These are phyloP conservation scores for Alligator sinensis DNA, from an alignment of 2,113 vertebrate species.

Conservation along the genomic window DNA sequence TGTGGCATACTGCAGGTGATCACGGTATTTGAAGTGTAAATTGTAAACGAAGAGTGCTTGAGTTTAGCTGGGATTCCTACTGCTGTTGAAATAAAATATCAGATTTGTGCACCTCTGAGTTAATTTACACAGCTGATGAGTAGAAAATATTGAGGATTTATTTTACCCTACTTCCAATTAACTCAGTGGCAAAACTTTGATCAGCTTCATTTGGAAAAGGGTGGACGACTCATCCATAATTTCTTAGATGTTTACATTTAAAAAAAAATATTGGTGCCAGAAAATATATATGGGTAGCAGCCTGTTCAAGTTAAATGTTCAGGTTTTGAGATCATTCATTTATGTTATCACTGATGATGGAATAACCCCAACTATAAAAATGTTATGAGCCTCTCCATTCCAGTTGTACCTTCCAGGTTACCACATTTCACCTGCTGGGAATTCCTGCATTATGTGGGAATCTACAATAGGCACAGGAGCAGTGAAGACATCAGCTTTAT, in stretches of 20 bases:
- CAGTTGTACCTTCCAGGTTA: neutral
- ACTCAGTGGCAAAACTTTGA: slow-evolving; percentile 29
- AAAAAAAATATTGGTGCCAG: neutral
- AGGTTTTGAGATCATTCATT: neutral
- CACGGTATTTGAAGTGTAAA: slow-evolving; percentile 33
- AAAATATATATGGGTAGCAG: neutral
- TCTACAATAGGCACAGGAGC: neutral
- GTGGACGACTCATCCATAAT: slow-evolving; percentile 7
- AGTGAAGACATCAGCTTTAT: too few species aligned
- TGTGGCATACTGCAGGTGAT: slow-evolving; percentile 21
- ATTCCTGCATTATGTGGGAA: neutral
- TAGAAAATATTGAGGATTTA: slow-evolving; percentile 10
- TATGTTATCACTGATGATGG: neutral
- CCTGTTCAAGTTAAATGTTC: slow-evolving; percentile 14
- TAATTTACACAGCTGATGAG: slow-evolving; percentile 40
- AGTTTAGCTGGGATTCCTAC: slow-evolving; percentile 44
- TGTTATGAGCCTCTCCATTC: neutral
- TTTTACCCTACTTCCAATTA: slow-evolving; percentile 37
- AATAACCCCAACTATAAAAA: neutral
- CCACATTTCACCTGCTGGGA: neutral
- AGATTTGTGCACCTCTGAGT: slow-evolving; percentile 34
- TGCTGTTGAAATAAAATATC: slow-evolving; percentile 39
- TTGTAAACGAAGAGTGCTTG: neutral
- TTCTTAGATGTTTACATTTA: slow-evolving; percentile 11
- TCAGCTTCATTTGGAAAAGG: slow-evolving; percentile 25